Conservation (phyloP, 2,797 vertebrate species). For the Avahi laniger region DNA sequence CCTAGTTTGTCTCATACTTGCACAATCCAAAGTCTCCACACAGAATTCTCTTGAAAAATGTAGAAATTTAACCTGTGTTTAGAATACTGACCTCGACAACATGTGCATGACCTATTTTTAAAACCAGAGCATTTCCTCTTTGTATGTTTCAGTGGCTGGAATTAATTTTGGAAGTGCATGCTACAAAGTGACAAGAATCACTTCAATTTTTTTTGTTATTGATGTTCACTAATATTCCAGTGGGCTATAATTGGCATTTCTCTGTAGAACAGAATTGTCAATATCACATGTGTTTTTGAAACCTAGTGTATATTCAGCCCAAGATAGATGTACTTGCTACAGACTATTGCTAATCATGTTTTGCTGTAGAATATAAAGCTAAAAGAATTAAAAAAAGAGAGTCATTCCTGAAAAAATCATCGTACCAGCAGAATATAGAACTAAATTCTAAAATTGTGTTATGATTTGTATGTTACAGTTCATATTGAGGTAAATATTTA, state of each 20-base stretch:
- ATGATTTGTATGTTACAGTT: neutral
- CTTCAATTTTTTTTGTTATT: neutral
- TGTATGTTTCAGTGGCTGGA: neutral
- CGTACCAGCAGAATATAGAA: neutral
- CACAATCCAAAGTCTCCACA: neutral
- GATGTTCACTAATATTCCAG: neutral
- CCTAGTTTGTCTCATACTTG: neutral
- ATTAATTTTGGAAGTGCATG: conserved; percentile 11
- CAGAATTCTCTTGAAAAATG: conserved; percentile 1
- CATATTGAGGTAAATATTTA: neutral
- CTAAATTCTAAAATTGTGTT: neutral
- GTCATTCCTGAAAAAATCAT: neutral
- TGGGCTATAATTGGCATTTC: neutral
- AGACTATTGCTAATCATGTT: neutral
- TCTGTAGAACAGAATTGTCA: neutral
- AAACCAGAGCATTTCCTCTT: conserved; percentile 18
- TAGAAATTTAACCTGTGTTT: neutral
- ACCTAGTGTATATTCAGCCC: neutral
- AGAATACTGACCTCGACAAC: conserved; percentile 23
- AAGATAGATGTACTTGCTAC: neutral
- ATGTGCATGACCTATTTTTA: neutral
- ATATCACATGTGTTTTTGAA: neutral
- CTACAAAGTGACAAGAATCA: neutral
- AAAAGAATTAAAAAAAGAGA: neutral
- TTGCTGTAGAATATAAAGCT: conserved; percentile 14